Conservation (phyloP, 2,797 vertebrate species). For the Sylvilagus floridanus region DNA sequence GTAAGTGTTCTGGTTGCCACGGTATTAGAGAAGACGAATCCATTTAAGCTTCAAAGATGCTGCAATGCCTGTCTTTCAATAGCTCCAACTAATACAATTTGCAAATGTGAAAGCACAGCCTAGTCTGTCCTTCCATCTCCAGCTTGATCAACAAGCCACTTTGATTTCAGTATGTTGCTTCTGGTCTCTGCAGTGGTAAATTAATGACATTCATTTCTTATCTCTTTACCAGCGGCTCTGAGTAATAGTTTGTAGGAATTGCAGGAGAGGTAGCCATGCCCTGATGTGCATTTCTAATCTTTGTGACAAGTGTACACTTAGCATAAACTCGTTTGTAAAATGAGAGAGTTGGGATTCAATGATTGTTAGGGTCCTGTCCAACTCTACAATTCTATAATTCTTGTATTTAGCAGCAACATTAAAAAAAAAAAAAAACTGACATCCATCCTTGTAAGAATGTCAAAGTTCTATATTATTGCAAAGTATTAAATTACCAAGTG, state of each 20-base stretch:
- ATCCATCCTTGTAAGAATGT: conserved; percentile 54
- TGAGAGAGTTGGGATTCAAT: conserved; percentile 4
- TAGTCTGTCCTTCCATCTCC: conserved; percentile 79
- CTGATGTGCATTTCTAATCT: conserved; percentile 75
- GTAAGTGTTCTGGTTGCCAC: conserved; percentile 88
- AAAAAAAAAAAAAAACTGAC: background rate
- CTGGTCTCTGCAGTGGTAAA: conserved; percentile 85
- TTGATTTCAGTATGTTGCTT: conserved; percentile 82
- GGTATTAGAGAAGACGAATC: conserved; percentile 84
- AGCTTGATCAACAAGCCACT: conserved; percentile 84
- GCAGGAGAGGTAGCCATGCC: conserved; percentile 69
- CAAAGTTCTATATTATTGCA: conserved; percentile 43
- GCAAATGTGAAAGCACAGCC: conserved; percentile 81
- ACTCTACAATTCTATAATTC: conserved; percentile 4
- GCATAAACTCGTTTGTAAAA: conserved; percentile 57
- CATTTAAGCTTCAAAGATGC: conserved; percentile 85
- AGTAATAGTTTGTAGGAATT: conserved; percentile 83
- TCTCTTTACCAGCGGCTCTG: conserved; percentile 81
- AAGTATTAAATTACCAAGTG: conserved; percentile 57
- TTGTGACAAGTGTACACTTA: conserved; percentile 69
- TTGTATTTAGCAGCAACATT: conserved; percentile 51
- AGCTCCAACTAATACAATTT: conserved; percentile 86
- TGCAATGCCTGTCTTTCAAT: conserved; percentile 82
- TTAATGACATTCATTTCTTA: conserved; percentile 84
- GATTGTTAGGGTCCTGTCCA: conserved; percentile 17